Evolutionary conservation across 2,888 invertebrate species (phyloP).

Genomic region (Mycalesis mineus): DNA sequence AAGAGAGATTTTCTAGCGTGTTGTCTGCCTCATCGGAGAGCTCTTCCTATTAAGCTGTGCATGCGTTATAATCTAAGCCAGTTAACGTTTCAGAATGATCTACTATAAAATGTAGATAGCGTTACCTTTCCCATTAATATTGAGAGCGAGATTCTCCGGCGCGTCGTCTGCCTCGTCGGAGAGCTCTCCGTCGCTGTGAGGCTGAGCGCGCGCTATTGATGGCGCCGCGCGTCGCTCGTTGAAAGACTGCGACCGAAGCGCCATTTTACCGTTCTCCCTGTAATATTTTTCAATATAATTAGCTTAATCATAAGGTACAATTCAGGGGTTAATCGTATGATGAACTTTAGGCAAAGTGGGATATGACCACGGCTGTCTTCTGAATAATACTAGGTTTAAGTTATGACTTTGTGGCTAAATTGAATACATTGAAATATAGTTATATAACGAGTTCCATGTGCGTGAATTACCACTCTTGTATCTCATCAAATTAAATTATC

Average conservation of each 20-base stretch:
- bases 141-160: slow-evolving; percentile 49
- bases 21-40: slow-evolving; percentile 64
- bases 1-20: slow-evolving; percentile 43
- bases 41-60: slow-evolving; percentile 51
- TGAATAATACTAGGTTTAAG: too few species aligned
- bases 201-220: slow-evolving; percentile 61
- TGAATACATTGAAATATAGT: too few species aligned
- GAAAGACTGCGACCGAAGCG: slow-evolving; percentile 72
- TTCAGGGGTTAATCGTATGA: too few species aligned
- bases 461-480: too few species aligned
- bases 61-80: too few species aligned
- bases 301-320: too few species aligned
- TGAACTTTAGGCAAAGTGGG: too few species aligned
- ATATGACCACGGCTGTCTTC: too few species aligned
- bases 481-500: too few species aligned
- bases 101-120: neutral
- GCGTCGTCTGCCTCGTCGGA: slow-evolving; percentile 62
- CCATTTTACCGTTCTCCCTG: slow-evolving; percentile 74
- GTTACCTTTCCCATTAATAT: slow-evolving; percentile 60
- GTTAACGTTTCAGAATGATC: too few species aligned
- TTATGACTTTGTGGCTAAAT: too few species aligned
- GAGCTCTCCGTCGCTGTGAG: slow-evolving; percentile 72
- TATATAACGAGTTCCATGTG: too few species aligned
- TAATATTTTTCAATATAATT: slow-evolving; percentile 31
- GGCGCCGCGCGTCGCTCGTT: slow-evolving; percentile 64